phyloP scores from a whole-genome alignment of 2,888 invertebrate genomes.

The Rhorus exstirpatorius region DNA sequence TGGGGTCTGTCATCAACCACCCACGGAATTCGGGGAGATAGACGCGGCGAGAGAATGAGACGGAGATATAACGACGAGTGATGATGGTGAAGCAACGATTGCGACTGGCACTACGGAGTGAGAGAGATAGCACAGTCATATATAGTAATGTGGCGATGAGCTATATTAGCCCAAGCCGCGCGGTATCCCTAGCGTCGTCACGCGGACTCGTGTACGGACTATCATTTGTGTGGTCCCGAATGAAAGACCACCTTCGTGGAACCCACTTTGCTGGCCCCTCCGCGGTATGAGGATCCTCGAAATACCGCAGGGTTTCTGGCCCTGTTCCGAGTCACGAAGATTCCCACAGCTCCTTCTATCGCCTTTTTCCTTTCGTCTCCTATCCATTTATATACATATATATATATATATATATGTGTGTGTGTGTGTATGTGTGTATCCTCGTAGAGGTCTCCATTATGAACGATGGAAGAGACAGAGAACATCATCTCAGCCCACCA shows the following conservation, averaged over 20 bases:
- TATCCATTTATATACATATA: too few relatives aligned
- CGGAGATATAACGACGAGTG: constrained; percentile 11
- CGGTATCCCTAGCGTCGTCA: constrained; percentile 51
- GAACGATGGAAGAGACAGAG: constrained; percentile 5
- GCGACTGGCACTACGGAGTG: constrained; percentile 19
- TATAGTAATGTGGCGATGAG: constrained; percentile 35
- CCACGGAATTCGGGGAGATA: constrained; percentile 71
- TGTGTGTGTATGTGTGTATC: too few relatives aligned
- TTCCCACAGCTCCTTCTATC: constrained; percentile 58
- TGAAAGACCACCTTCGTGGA: constrained; percentile 82
- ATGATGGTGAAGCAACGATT: constrained; percentile 24
- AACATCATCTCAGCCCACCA: constrained; percentile 55
- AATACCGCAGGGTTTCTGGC: constrained; percentile 73
- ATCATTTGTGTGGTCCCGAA: constrained; percentile 82
- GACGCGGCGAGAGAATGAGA: constrained; percentile 29
- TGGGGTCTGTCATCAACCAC: constrained; percentile 79
- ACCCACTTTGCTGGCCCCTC: constrained; percentile 79
- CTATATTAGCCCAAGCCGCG: constrained; percentile 37
- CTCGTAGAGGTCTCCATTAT: constrained; percentile 27
- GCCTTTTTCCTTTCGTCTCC: constrained; percentile 15
- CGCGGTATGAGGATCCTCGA: constrained; percentile 75
- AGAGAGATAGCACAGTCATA: background rate
- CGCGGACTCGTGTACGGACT: constrained; percentile 74
- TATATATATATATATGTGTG: too few relatives aligned
- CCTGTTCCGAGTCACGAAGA: constrained; percentile 54